Evolutionary conservation across 2,797 vertebrate genomes (phyloP).

Genomic region (Coilia nasus): DNA sequence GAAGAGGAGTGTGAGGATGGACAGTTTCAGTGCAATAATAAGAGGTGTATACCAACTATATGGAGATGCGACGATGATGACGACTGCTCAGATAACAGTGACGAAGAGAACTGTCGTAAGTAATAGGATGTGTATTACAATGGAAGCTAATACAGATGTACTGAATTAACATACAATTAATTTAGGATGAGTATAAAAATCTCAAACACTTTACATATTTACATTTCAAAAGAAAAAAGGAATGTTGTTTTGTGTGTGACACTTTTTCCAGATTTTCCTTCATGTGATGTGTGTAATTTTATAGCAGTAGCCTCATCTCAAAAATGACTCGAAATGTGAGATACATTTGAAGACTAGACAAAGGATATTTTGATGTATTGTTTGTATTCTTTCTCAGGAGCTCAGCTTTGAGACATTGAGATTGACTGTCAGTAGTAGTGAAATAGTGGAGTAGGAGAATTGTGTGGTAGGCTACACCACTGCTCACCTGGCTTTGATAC

Average conservation of each 20-base stretch:
- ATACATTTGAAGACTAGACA: neutral
- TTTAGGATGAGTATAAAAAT: neutral
- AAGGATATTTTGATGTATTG: neutral
- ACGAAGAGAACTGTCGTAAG: constrained; percentile 96
- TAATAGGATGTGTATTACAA: constrained; percentile 41
- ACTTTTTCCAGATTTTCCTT: too few relatives aligned
- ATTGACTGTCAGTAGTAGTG: neutral
- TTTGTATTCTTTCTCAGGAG: neutral
- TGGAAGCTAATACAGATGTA: neutral
- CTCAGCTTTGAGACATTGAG: neutral
- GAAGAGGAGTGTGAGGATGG: constrained; percentile 86
- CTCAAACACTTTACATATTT: too few relatives aligned
- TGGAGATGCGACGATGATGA: constrained; percentile 98
- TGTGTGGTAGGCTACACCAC: neutral
- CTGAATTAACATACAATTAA: neutral
- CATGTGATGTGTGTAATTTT: too few relatives aligned
- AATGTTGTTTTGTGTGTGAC: too few relatives aligned
- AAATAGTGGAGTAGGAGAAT: neutral
- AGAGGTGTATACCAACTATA: constrained; percentile 90
- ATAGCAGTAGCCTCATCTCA: too few relatives aligned
- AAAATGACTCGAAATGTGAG: too few relatives aligned
- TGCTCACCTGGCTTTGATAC: neutral
- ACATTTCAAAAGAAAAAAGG: too few relatives aligned
- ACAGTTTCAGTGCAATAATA: constrained; percentile 94
- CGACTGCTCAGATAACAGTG: constrained; percentile 96